Conservation (phyloP, 2,797 vertebrate species). For the Chaetophractus vellerosus region DNA sequence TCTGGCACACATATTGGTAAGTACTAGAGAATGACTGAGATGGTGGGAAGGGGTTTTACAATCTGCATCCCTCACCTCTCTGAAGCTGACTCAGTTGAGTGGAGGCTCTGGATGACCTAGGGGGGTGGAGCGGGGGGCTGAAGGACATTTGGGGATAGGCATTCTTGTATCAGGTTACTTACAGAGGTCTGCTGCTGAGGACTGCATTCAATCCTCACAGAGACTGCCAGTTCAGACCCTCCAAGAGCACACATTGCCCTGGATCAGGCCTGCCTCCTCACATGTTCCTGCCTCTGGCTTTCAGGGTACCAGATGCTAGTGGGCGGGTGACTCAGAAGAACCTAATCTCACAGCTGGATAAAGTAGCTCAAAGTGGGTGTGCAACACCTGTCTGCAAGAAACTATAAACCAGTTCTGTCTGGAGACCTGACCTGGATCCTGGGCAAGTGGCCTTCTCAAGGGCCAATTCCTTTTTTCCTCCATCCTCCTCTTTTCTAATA, state of each 20-base stretch:
- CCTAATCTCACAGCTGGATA: constrained; percentile 15
- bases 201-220: background rate
- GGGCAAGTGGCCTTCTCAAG: background rate
- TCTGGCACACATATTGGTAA: background rate
- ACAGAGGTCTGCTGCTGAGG: background rate
- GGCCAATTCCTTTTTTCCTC: background rate
- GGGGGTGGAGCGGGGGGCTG: background rate
- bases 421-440: background rate
- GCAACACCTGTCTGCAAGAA: background rate
- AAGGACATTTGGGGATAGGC: background rate
- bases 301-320: background rate
- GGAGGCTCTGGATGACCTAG: background rate
- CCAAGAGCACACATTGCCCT: background rate
- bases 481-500: background rate
- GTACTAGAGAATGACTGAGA: background rate
- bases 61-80: background rate
- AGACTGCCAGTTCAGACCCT: background rate
- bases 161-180: background rate
- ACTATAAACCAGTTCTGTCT: background rate
- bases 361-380: background rate
- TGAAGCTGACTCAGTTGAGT: background rate
- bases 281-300: constrained; percentile 12
- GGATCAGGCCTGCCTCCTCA: background rate
- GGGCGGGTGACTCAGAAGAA: background rate
- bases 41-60: background rate